Evolutionary conservation across 2,888 invertebrate genomes (phyloP), one percentile per base, ranked within the genome.

Genomic region (Proisotoma minuta): DNA sequence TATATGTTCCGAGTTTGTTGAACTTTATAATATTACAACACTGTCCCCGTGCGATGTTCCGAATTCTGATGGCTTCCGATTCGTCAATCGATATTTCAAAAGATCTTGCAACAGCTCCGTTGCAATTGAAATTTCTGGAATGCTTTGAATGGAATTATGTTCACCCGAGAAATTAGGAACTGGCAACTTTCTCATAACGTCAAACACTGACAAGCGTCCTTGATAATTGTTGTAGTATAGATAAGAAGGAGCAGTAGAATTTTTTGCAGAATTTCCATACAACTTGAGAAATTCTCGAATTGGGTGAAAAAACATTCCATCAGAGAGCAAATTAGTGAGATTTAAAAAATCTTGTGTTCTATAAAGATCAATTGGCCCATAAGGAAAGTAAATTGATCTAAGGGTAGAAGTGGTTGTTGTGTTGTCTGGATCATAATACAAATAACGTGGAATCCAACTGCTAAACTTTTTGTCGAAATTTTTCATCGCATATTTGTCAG

Each of bases 1-100:
- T n/a, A n/a, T n/a, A n/a, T n/a, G n/a, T n/a, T n/a, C n/a, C n/a
- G n/a, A n/a, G n/a, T n/a, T n/a, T n/a, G n/a, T n/a, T n/a, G n/a
- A n/a, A n/a, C n/a, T n/a, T n/a, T n/a, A n/a, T n/a, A n/a, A n/a
- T n/a, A n/a, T n/a, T n/a, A n/a, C 43, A 1, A 56, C 39, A 49
- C 49, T 53, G 39, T 60, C 60, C 5, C 60, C 57, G 54, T 61
- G 61, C 51, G 57, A 50, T 1, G 58, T 50, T 15, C 60, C 60
- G 24, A n/a, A 1, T 15, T 54, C 29, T 8, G 52, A 52, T 4
- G 28, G 52, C n/a, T 29, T 57, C 15, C 18, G 5, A 57, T 40
- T 40, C 15, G 40, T 40, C 23, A 40, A 18, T 12, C 47, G 15
- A 34, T 22, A 57, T 26, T 26, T 23, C 15, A 43, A 26, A 8